Evolutionary conservation across 1,140 invertebrate species (phyloP), one percentile per base, ranked within the genome.

Genomic region (Procambarus clarkii): DNA sequence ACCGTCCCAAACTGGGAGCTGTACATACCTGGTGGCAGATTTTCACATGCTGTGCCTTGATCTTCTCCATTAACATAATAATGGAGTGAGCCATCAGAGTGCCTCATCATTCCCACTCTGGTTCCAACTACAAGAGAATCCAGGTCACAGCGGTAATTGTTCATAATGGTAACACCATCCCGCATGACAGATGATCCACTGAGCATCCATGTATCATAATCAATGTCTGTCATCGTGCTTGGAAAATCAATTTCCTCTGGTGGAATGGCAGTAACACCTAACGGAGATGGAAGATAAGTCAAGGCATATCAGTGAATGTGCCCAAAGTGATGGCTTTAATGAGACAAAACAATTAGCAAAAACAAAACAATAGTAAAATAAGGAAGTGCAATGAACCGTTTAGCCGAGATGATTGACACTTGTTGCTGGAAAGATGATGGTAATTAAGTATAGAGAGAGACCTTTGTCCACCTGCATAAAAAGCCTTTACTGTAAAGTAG

Each of bases 61-160:
- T 98, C 98, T 93, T 98, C 96, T 0, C 98, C 98, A 94, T 99
- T 97, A 58, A 98, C 95, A 94, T 97, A 99, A 95, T 97, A 99
- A 94, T 99, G 98, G 9, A 99, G 95, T 88, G 96, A 97, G 44
- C 96, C 96, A 94, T 99, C 98, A 0, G 96, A 95, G 93, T 97
- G 97, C 92, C 98, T 95, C 97, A 98, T 98, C 94, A 99, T 97
- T 77, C 97, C 94, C 90, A 93, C 89, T 48, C 90, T 82, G 90
- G 97, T 96, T 7, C 97, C 96, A 21, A 97, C 96, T 0, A 95
- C 95, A 2, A 98, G 94, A 3, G 96, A 96, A 93, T 99, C 98
- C 86, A 99, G 94, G 95, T 98, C 97, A 83, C 97, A 96, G 0
- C 96, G 95, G 93, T 98, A 98, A 93, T 97, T 97, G 94, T 97